A percentile compares a stretch with the other conserved stretches of the same genome.
phyloP scores from a whole-genome alignment of 2,113 vertebrate genomes.

The Centropus unirufus region DNA sequence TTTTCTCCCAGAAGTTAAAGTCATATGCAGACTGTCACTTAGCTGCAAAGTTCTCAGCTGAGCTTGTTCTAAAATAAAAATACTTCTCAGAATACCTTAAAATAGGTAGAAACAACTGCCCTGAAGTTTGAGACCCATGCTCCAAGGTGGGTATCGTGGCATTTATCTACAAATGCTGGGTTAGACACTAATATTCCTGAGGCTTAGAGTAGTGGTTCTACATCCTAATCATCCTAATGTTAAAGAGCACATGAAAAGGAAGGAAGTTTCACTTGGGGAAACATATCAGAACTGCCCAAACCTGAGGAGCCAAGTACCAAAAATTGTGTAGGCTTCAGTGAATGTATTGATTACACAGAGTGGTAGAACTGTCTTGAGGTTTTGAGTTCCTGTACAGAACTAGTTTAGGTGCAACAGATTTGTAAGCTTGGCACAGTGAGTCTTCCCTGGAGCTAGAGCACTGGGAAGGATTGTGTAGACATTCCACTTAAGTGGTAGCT shows the following conservation, averaged over 20 bases:
- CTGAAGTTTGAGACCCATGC: neutral
- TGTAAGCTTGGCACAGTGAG: neutral
- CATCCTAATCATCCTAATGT: neutral
- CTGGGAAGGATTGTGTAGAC: neutral
- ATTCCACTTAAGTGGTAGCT: neutral
- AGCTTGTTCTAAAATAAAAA: neutral
- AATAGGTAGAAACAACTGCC: neutral
- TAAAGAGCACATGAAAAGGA: neutral
- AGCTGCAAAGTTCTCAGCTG: neutral
- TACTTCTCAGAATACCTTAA: neutral
- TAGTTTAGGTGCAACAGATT: neutral
- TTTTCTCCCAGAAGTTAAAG: neutral
- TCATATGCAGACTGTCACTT: neutral
- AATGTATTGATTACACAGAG: rapidly evolving
- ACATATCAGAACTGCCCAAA: neutral
- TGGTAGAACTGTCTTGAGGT: neutral
- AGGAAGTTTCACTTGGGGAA: neutral
- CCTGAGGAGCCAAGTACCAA: rapidly evolving
- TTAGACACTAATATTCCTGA: neutral
- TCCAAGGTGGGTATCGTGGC: neutral
- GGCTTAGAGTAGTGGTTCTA: neutral
- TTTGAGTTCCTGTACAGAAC: neutral
- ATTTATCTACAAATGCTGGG: neutral
- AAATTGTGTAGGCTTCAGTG: neutral
- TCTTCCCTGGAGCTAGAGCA: neutral